Base-by-base conservation (phyloP, 2,888 invertebrate species). In the Lypha dubia region DNA sequence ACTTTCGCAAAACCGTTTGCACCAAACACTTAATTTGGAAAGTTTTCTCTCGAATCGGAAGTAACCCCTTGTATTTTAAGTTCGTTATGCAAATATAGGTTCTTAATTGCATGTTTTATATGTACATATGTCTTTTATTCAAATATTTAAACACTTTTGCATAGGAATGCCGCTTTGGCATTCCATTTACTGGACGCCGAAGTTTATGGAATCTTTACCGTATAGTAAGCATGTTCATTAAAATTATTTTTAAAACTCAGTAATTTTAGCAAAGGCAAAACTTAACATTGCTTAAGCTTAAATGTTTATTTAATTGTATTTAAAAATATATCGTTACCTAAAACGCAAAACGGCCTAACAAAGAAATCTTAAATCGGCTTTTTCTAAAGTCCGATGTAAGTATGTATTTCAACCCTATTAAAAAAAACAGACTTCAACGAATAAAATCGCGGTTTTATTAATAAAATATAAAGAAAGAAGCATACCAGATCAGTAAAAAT, bases 161-260 rank as follows among this genome's bases (percentile, higher is more conserved):
- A 28, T 86, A 94, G 94, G 94, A 94, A 91, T 93, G 94, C 90
- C 94, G 93, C 87, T 93, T 93, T 91, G 94, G 94, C 88, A 93
- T 94, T 91, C 93, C 94, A 74, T 94, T 93, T 92, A 93, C 93
- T 90, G 94, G 94, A 86, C 93, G 94, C 87, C 92, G 93, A 88
- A 94, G 94, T 90, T 92, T 94, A 86, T 94, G 94, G 94, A 93
- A 93, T 91, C 91, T 94, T 87, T 94, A 94, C 91, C 92, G 93
- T 90, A 93, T 94, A 92, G 94, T 94, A 94, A 93, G 94, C 65
- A 85, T 74, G 79, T 56, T 74, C 8, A 20, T 63, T 38, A 22
- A 76, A n/a, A 74, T 28, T 11, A 46, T 1, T 32, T 28, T 13
- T 5, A 32, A 35, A 68, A 17, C 6, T 53, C 38, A 32, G 8